Percentiles rank a stretch among this genome's conserved stretches.
phyloP scores from a whole-genome alignment of 2,113 vertebrate species.

The Speoplatyrhinus poulsoni region DNA sequence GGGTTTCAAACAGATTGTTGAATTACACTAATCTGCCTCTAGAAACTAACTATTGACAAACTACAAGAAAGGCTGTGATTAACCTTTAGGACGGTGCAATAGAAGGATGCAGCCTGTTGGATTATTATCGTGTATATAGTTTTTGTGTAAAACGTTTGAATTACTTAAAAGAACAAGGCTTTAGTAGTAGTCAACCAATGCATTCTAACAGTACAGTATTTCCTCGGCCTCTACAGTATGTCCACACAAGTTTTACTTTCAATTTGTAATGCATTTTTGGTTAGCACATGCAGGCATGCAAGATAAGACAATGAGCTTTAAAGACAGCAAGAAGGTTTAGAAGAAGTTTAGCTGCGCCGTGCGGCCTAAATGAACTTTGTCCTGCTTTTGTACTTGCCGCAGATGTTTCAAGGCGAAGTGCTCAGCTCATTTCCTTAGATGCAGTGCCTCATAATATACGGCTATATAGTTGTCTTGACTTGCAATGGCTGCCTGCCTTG shows the following conservation, averaged over 20 bases:
- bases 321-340: constrained; percentile 32
- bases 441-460: background rate
- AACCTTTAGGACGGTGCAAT: constrained; percentile 5
- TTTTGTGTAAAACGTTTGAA: background rate
- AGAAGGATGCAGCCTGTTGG: constrained; percentile 29
- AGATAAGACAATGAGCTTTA: constrained; percentile 22
- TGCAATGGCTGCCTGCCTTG: constrained; percentile 35
- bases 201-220: no score
- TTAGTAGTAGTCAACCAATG: no score
- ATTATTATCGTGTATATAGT: constrained; percentile 20
- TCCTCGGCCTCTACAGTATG: no score
- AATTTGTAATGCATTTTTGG: background rate
- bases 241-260: constrained; percentile 1
- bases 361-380: constrained; percentile 33
- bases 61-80: constrained; percentile 22
- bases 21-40: constrained; percentile 27
- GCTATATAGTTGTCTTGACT: constrained; percentile 30
- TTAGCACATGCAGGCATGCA: constrained; percentile 15
- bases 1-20: constrained; percentile 1
- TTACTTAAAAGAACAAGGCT: no score
- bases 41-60: constrained; percentile 29
- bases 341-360: background rate
- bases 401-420: constrained; percentile 47
- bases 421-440: constrained; percentile 25
- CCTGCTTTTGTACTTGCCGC: constrained; percentile 6